Conservation (phyloP, 2,113 vertebrate species). For the Psephotus haematonotus region DNA sequence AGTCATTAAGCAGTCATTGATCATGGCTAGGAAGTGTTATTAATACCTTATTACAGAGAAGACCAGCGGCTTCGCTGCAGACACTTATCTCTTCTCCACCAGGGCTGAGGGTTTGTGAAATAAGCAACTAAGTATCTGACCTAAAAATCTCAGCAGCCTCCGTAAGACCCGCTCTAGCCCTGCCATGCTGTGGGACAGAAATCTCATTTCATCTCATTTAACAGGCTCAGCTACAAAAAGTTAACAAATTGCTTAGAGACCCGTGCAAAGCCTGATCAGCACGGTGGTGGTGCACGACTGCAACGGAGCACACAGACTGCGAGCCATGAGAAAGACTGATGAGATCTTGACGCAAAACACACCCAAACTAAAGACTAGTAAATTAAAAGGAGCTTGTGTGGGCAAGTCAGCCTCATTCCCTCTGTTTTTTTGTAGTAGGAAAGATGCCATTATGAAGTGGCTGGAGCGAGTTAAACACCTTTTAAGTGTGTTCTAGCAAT, state of each 20-base stretch:
- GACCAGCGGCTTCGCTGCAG: not conserved
- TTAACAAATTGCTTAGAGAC: not conserved
- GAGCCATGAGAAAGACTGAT: not conserved
- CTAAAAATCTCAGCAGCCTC: not conserved
- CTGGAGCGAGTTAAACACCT: conserved; percentile 10
- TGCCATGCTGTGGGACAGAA: not conserved
- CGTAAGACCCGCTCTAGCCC: not conserved
- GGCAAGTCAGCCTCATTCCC: conserved; percentile 11
- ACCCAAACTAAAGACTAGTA: not conserved
- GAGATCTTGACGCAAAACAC: not conserved
- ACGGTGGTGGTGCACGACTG: fast-evolving
- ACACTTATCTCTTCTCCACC: not conserved
- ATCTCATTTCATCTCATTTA: not conserved
- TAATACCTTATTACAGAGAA: not conserved
- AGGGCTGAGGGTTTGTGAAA: not conserved
- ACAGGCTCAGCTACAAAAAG: not conserved
- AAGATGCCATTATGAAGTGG: not conserved
- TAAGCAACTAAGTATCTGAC: not conserved
- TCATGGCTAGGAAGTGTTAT: not conserved
- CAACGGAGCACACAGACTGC: not conserved
- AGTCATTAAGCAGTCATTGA: not conserved
- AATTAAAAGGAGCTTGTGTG: conserved; percentile 32
- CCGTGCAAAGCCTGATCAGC: not conserved
- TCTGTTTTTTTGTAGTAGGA: not conserved
- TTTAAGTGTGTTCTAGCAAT: conserved; percentile 24